These are phyloP conservation scores for Anthoscopus minutus DNA, from an alignment of 2,113 vertebrate species.

Conservation along the genomic window DNA sequence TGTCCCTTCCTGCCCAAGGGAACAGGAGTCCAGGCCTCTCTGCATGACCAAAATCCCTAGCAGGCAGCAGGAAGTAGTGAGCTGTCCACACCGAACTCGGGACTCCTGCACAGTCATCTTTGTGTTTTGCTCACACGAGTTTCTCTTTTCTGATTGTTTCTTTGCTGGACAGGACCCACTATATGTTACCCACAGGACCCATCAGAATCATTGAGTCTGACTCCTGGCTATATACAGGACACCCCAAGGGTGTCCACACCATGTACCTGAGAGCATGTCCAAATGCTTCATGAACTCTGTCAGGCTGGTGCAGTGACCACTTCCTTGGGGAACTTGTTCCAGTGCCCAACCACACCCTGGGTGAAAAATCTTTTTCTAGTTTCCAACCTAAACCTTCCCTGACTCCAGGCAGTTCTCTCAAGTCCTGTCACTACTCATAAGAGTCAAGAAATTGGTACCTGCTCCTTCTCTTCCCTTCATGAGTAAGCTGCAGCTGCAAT, in stretches of 20 bases:
- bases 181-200: fast-evolving
- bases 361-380: not conserved
- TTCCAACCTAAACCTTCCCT: not conserved
- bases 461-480: fast-evolving
- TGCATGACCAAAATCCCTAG: fast-evolving
- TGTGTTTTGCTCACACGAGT: not conserved
- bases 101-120: not conserved
- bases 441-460: not conserved
- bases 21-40: not conserved
- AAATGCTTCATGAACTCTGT: not conserved
- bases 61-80: not conserved
- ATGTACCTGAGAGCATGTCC: not conserved
- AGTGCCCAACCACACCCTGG: fast-evolving
- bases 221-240: not conserved
- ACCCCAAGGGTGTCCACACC: not conserved
- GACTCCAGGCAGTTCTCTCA: not conserved
- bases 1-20: not conserved
- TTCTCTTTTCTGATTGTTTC: not conserved
- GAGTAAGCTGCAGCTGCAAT: not conserved
- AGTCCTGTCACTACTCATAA: not conserved
- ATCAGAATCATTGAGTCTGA: not conserved
- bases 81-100: fast-evolving
- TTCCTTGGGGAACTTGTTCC: not conserved
- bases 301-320: not conserved
- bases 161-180: not conserved